Conservation (phyloP, 2,888 invertebrate genomes). For the Aspidiotus rigidus region DNA sequence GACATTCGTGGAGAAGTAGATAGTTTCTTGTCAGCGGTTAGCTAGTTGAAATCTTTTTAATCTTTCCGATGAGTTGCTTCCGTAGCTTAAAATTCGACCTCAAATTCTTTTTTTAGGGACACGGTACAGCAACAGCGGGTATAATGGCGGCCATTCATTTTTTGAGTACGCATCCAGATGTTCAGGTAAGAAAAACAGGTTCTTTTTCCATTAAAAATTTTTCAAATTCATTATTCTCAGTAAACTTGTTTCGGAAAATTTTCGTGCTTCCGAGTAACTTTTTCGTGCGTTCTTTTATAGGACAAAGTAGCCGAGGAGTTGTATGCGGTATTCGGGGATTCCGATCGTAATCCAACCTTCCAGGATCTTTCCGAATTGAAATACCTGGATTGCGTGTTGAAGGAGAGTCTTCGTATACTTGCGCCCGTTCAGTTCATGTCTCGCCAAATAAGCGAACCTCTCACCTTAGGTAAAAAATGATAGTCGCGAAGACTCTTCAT, state of each 20-base stretch:
- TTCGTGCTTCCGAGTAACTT: no score
- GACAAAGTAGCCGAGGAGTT: conserved; percentile 1
- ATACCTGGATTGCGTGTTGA: neutral
- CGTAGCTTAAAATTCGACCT: neutral
- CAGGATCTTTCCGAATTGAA: neutral
- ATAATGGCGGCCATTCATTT: neutral
- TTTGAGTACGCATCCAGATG: neutral
- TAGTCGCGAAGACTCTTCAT: no score
- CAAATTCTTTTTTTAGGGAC: conserved; percentile 6
- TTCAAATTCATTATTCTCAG: no score
- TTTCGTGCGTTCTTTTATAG: no score
- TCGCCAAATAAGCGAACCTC: no score
- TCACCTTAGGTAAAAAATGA: no score
- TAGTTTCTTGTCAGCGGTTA: conserved; percentile 62
- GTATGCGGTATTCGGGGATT: neutral
- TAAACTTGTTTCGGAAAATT: no score
- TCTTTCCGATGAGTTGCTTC: neutral
- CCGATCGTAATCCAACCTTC: neutral
- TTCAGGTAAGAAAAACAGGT: neutral
- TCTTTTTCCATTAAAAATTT: no score
- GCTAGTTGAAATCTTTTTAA: conserved; percentile 36
- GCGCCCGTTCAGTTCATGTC: no score
- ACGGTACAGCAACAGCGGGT: conserved; percentile 3
- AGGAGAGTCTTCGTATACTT: neutral
- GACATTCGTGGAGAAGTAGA: conserved; percentile 61